phyloP scores from a whole-genome alignment of 2,888 invertebrate species.

The Clostera curtula region DNA sequence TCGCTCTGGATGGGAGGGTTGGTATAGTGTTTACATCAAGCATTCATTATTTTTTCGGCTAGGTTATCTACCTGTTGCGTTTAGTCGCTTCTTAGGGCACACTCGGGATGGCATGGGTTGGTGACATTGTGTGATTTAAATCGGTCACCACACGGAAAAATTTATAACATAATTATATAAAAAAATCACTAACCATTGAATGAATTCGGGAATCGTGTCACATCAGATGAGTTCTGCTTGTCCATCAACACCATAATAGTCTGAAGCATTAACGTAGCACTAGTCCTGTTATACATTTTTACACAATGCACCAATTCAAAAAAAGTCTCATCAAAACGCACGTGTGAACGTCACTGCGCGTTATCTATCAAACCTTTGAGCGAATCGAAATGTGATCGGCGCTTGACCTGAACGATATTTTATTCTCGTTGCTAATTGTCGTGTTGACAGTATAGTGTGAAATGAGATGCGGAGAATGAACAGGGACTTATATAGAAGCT shows the following conservation, averaged over 20 bases:
- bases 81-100: too few species aligned
- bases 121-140: too few species aligned
- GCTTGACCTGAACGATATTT: conserved; percentile 13
- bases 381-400: conserved; percentile 32
- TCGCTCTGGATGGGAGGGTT: too few species aligned
- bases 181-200: conserved; percentile 48
- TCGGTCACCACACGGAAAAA: background rate
- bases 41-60: too few species aligned
- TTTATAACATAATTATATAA: conserved; percentile 3
- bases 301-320: conserved; percentile 6
- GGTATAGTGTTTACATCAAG: too few species aligned
- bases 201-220: conserved; percentile 47
- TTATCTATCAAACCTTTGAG: conserved; percentile 20
- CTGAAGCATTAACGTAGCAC: conserved; percentile 67
- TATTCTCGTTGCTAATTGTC: conserved; percentile 27
- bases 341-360: conserved; percentile 20
- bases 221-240: conserved; percentile 60
- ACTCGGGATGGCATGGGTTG: too few species aligned
- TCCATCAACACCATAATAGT: conserved; percentile 69
- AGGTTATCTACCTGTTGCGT: too few species aligned
- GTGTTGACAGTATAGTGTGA: conserved; percentile 33
- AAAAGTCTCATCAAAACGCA: conserved; percentile 13
- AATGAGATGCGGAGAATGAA: conserved; percentile 37
- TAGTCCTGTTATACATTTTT: conserved; percentile 62
- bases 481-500: conserved; percentile 51